Percentiles rank a stretch among this genome's conserved stretches.
Evolutionary conservation across 1,140 invertebrate genomes (phyloP).

Genomic region (Drosophila pachea): DNA sequence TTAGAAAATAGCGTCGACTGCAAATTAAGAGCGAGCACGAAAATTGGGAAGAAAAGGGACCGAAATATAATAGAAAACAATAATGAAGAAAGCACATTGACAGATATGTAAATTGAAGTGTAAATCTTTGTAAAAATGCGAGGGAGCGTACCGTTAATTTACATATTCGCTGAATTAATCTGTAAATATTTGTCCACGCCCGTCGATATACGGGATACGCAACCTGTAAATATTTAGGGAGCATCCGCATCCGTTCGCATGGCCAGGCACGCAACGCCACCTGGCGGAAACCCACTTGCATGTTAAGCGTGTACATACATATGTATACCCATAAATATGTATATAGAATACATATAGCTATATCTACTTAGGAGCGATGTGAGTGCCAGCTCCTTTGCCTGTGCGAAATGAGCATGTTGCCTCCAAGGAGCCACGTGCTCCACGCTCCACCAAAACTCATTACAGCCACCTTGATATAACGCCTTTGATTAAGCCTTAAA

Average conservation of each 20-base stretch:
- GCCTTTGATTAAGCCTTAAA: conserved; percentile 36
- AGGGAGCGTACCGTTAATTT: conserved; percentile 63
- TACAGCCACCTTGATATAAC: conserved; percentile 50
- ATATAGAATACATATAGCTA: not conserved
- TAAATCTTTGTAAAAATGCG: conserved; percentile 63
- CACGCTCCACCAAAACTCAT: conserved; percentile 54
- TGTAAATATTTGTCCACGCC: conserved; percentile 60
- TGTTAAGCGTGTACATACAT: conserved; percentile 17
- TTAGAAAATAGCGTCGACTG: conserved; percentile 52
- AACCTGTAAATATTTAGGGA: conserved; percentile 39
- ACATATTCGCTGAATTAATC: conserved; percentile 52
- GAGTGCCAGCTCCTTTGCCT: conserved; percentile 37
- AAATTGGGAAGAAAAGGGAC: not conserved
- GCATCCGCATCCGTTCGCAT: conserved; percentile 60
- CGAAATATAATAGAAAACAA: conserved; percentile 11
- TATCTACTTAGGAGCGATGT: conserved; percentile 28
- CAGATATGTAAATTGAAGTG: conserved; percentile 69
- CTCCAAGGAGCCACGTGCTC: conserved; percentile 16
- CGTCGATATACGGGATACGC: not conserved
- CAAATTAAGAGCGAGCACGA: conserved; percentile 48
- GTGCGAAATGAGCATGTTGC: conserved; percentile 57
- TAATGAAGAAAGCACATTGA: conserved; percentile 42
- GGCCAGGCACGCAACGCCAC: conserved; percentile 27
- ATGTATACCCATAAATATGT: conserved; percentile 1
- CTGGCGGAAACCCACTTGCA: conserved; percentile 40